Percentiles rank a stretch among this genome's conserved stretches.
These are phyloP conservation scores for Carcharodon carcharias DNA, from an alignment of 2,797 vertebrate species.

Conservation along the genomic window DNA sequence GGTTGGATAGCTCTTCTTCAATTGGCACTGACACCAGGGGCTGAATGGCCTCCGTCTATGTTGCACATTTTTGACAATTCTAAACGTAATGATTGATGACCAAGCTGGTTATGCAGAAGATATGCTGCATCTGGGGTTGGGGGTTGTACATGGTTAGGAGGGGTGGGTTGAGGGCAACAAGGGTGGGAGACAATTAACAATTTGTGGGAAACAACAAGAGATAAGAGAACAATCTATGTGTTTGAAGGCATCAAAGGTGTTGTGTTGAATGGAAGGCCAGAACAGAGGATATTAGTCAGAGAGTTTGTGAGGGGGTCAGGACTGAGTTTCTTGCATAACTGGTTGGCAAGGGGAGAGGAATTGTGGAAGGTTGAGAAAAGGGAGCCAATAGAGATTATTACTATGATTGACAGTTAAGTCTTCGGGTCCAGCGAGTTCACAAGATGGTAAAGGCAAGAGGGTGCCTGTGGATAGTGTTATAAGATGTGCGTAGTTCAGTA, in stretches of 20 bases:
- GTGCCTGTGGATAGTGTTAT: not conserved
- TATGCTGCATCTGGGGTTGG: not conserved
- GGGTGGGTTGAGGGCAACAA: not conserved
- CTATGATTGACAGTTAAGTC: not conserved
- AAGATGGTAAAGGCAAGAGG: not conserved
- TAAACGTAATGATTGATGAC: not conserved
- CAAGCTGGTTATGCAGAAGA: not conserved
- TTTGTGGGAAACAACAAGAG: not conserved
- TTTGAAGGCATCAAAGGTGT: not conserved
- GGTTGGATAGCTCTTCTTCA: too few relatives aligned
- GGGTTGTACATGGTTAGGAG: too few relatives aligned
- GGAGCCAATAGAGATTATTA: not conserved
- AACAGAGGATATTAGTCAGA: not conserved
- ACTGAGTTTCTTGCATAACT: not conserved
- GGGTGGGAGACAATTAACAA: not conserved
- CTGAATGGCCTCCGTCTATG: too few relatives aligned
- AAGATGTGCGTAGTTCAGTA: too few relatives aligned
- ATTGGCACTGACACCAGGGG: too few relatives aligned
- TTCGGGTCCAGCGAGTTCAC: not conserved
- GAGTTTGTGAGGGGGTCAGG: not conserved
- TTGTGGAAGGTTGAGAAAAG: not conserved
- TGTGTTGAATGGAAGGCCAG: not conserved
- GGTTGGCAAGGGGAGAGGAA: not conserved
- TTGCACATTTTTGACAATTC: too few relatives aligned
- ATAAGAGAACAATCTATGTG: not conserved